Evolutionary conservation across 2,888 invertebrate genomes (phyloP), one percentile per base, ranked within the genome.

Genomic region (Mimumesa dahlbomi): DNA sequence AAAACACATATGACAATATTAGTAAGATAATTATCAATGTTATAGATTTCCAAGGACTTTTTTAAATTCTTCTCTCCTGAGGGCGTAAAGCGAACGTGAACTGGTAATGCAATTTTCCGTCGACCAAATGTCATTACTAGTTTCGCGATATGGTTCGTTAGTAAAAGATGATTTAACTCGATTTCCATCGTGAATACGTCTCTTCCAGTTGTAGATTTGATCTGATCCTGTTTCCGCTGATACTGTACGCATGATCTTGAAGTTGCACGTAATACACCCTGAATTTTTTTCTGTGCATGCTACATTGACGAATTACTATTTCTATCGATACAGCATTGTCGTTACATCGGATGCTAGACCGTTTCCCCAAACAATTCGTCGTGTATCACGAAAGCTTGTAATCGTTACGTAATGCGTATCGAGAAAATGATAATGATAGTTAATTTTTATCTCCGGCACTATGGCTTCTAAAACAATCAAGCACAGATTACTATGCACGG

Each of bases 91-190:
- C 11, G 34, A 34, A n/a, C 34, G n/a, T 7, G 3, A 1, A 34
- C n/a, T 9, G 34, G 29, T n/a, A 0, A 7, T 2, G n/a, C 34
- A n/a, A 29, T 29, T 42, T 58, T 34, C 29, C 11, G 13, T 22
- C 22, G 52, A 52, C 25, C 31, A 50, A 40, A 48, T 22, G 29
- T 72, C 48, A 57, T 45, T 49, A 46, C 36, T 56, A 50, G 25
- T 76, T 67, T 67, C 46, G 40, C 53, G 69, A 49, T 48, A 64
- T 63, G 61, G 59, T 77, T 76, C 70, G 46, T 68, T 65, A 68
- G 59, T 38, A 40, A 53, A 49, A 46, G 56, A 59, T 22, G 61
- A 57, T 21, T 65, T 64, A 77, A 77, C 68, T 71, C 21, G 64
- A 59, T 77, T 77, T 46, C 49, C 63, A 53, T n/a, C 57, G 38